Percentiles rank a stretch among this genome's conserved stretches.
Evolutionary conservation across 2,888 invertebrate genomes (phyloP).

Genomic region (Leptodirus hochenwartii): DNA sequence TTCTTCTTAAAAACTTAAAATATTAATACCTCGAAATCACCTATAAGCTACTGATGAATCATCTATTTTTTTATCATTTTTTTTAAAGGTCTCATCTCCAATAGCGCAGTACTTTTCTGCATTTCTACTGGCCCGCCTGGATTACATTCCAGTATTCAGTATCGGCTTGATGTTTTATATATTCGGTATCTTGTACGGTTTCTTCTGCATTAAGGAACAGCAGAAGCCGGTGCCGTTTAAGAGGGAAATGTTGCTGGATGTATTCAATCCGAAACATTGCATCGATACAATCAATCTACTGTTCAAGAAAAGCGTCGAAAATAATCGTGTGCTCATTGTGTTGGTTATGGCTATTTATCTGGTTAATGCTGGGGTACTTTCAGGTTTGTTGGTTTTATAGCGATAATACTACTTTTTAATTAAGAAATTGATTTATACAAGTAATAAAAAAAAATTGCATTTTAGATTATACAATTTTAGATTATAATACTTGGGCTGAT

Average conservation of each 20-base stretch:
- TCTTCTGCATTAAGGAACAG: slow-evolving; percentile 21
- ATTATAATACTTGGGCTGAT: too few species aligned
- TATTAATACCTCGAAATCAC: too few species aligned
- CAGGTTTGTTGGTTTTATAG: too few species aligned
- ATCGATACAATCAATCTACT: slow-evolving; percentile 21
- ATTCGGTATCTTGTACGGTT: slow-evolving; percentile 20
- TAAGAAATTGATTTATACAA: too few species aligned
- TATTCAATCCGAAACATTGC: slow-evolving; percentile 22
- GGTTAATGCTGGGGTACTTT: slow-evolving; percentile 8
- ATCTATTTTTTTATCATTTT: too few species aligned
- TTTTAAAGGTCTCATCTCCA: slow-evolving; percentile 15
- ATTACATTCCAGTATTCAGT: slow-evolving; percentile 20
- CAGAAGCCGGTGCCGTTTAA: too few species aligned
- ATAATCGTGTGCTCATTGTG: slow-evolving; percentile 17
- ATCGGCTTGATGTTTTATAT: slow-evolving; percentile 18
- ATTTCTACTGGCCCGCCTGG: slow-evolving; percentile 18
- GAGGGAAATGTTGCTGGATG: slow-evolving; percentile 17
- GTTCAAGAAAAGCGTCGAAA: slow-evolving; percentile 17
- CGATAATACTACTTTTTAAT: too few species aligned
- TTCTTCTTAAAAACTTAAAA: too few species aligned
- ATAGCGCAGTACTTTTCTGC: slow-evolving; percentile 20
- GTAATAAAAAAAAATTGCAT: too few species aligned
- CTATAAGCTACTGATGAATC: too few species aligned
- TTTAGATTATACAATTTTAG: too few species aligned
- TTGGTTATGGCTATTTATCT: slow-evolving; percentile 16